These are phyloP conservation scores for Laticauda laticaudata DNA, from an alignment of 2,113 vertebrate genomes.

Conservation along the genomic window DNA sequence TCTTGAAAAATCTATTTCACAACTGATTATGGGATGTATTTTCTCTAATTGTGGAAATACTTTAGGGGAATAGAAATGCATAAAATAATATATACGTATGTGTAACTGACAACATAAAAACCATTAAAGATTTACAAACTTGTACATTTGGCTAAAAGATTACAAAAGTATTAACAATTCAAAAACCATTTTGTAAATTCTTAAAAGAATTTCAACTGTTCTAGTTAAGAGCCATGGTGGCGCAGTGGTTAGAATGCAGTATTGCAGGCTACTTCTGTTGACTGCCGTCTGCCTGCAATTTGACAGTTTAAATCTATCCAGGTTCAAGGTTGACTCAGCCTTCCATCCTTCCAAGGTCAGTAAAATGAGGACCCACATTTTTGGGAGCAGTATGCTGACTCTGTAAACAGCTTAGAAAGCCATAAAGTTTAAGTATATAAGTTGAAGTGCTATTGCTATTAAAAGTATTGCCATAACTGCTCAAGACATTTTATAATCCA, in stretches of 20 bases:
- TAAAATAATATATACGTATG: background rate
- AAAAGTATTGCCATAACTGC: background rate
- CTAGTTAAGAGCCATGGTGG: background rate
- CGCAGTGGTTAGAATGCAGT: no score
- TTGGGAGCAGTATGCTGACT: no score
- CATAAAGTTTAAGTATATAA: no score
- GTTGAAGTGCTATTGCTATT: no score
- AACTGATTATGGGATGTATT: background rate
- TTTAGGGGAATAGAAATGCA: background rate
- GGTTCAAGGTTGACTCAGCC: no score
- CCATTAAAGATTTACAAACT: background rate
- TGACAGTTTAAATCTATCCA: no score
- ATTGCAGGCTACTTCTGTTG: no score
- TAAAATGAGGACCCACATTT: no score
- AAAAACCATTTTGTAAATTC: background rate
- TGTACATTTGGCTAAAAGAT: background rate
- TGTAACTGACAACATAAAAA: background rate
- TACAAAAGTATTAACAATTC: background rate
- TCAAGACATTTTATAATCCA: no score
- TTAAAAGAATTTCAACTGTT: background rate
- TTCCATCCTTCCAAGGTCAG: no score
- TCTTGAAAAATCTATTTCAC: slow-evolving; percentile 8
- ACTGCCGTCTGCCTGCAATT: no score
- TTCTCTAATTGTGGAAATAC: background rate
- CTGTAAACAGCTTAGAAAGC: no score